Percentiles rank a stretch among this genome's conserved stretches.
Conservation (phyloP, 2,888 invertebrate genomes). For the Drosophila flavopinicola region DNA sequence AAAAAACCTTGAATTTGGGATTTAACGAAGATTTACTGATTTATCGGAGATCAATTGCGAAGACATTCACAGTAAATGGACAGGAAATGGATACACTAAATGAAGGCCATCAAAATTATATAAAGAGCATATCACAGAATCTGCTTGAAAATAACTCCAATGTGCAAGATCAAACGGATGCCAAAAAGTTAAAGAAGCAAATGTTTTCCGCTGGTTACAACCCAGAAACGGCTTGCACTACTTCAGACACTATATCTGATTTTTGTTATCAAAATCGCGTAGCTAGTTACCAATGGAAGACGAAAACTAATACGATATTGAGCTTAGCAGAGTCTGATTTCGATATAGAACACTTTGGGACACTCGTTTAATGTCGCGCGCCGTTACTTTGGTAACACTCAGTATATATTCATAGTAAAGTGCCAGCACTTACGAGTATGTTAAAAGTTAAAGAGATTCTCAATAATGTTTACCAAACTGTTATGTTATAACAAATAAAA, state of each 20-base stretch:
- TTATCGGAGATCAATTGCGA: conserved; percentile 3
- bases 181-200: conserved; percentile 71
- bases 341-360: conserved; percentile 55
- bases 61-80: not conserved
- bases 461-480: conserved; percentile 42
- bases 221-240: not conserved
- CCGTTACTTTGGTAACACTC: conserved; percentile 3
- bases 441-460: conserved; percentile 27
- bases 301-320: not conserved
- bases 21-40: conserved; percentile 4
- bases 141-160: conserved; percentile 60
- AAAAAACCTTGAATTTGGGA: not conserved
- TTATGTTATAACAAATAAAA: conserved; percentile 36
- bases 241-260: not conserved
- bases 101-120: not conserved
- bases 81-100: not conserved
- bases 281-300: not conserved
- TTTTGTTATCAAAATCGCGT: not conserved
- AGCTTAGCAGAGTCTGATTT: not conserved
- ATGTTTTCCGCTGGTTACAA: conserved; percentile 48
- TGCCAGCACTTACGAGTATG: not conserved
- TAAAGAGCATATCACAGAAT: conserved; percentile 14
- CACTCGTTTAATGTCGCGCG: conserved; percentile 49
- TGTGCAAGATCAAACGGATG: conserved; percentile 50
- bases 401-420: conserved; percentile 10